Base-by-base conservation (phyloP, 2,113 vertebrate species). In the Pangasianodon gigas region DNA sequence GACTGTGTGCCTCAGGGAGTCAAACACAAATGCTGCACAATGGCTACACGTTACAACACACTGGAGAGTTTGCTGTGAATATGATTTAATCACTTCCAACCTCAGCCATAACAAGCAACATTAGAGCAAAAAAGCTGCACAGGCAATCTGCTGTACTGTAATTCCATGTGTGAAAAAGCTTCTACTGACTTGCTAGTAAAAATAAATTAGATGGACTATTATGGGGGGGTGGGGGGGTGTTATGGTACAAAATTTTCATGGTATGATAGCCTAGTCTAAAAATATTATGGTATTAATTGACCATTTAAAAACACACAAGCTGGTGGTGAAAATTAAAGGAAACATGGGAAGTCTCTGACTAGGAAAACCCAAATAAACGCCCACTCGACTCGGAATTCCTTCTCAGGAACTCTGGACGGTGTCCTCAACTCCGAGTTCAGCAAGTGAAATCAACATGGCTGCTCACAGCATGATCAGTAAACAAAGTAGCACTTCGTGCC, bases 1-100 rank as follows among this genome's bases (percentile, higher is more conserved):
- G 65, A 84, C 19, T 52, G 29, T 13, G 16, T 26, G 80, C 62
- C 65, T 75, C 10, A 2, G 69, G 85, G 69, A 87, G 80, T 52
- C 46, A 52, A 48, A 44, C 67, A 29, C 85, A 87, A 87, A 87
- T 7, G n/a, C 85, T 54, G 54, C 51, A 58, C 67, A 18, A 41
- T 18, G 51, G 13, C 79, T 51, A 32, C 29, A 54, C 6, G n/a
- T n/a, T 52, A n/a, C 51, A 9, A 81, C 51, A 32, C 51, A 81
- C 48, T 32, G 29, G 51, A 48, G 37, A 62, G 86, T 46, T 87
- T 80, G 37, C 56, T 18, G 26, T 26, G 87, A 52, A 13, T 74
- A 56, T 88, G 21, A 80, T 80, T 82, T 67, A 41, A 88, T 32
- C 77, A 26, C 80, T 16, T 82, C 56, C 46, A 54, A 81, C 54